Evolutionary conservation across 1,140 invertebrate species (phyloP), one percentile per base, ranked within the genome.

Genomic region (Heliconius nattereri): DNA sequence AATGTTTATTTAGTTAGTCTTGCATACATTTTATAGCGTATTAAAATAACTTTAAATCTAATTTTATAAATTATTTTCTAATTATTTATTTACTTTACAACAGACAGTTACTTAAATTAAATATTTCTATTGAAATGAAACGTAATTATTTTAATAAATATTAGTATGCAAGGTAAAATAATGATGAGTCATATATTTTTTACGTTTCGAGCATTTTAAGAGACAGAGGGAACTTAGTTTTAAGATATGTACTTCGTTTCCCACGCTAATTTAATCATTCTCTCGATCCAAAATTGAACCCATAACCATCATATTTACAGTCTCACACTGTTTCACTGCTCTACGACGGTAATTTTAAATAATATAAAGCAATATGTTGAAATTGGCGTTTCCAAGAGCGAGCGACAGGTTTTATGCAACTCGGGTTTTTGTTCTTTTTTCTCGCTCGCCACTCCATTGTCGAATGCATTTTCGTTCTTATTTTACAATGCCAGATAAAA

Each of bases 401-500:
- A 79, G 80, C 78, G 81, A 84, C 82, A 75, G 75, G 84, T 83
- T 86, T 78, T 81, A 83, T 84, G 81, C 83, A 85, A 85, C 72
- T 57, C 26, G 78, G 66, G 73, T 72, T 77, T 84, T 85, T 75
- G 80, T 85, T 80, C 70, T 86, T 86, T 86, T 78, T 13, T 7
- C 80, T 75, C 79, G 45, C 52, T 79, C 70, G 73, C 71, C 78
- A 71, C 19, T 49, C 75, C 37, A 85, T 85, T 85, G 84, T 85
- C 57, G 75, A 52, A 71, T 40, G n/a, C 26, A 32, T 76, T 76
- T 70, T 70, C 40, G 66, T 71, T 76, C 60, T 76, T 40, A 76
- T 76, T 76, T 35, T 76, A 71, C 35, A 76, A 45, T 29, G 26
- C 37, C 32, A 66, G 40, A 66, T 26, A 66, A 66, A 66, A 66